These are phyloP conservation scores for Harpalus rufipes DNA, from an alignment of 2,888 invertebrate genomes.

Conservation along the genomic window DNA sequence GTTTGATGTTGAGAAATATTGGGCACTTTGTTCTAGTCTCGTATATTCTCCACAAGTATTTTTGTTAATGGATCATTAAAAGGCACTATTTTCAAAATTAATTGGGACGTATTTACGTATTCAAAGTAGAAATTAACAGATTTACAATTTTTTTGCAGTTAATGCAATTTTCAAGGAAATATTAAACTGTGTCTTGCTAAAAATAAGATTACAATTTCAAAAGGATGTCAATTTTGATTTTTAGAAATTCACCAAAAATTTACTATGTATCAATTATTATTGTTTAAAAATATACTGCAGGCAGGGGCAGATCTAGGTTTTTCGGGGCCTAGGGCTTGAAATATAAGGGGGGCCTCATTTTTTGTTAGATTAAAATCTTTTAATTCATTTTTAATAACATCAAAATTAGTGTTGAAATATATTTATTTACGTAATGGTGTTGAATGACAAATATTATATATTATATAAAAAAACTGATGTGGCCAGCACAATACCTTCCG, in stretches of 20 bases:
- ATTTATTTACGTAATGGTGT: too few species aligned
- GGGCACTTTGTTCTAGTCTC: conserved; percentile 20
- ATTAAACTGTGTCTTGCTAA: neutral
- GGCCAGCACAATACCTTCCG: too few species aligned
- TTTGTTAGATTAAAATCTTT: too few species aligned
- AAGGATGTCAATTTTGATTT: neutral
- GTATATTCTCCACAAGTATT: neutral
- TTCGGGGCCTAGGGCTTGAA: too few species aligned
- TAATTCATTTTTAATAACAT: too few species aligned
- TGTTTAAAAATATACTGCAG: too few species aligned
- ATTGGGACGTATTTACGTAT: neutral
- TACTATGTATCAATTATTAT: neutral
- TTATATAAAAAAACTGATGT: too few species aligned
- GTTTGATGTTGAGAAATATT: conserved; percentile 47
- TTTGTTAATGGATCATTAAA: neutral
- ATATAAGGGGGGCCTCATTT: too few species aligned
- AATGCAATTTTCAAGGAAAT: neutral
- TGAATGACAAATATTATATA: too few species aligned
- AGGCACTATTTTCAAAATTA: neutral
- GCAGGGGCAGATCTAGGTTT: too few species aligned
- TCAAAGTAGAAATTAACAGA: neutral
- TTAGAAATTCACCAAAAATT: neutral
- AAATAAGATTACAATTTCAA: neutral
- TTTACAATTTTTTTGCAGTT: neutral
- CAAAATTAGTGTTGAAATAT: too few species aligned